Conservation (phyloP, 2,888 invertebrate species). For the Notodromas monacha region DNA sequence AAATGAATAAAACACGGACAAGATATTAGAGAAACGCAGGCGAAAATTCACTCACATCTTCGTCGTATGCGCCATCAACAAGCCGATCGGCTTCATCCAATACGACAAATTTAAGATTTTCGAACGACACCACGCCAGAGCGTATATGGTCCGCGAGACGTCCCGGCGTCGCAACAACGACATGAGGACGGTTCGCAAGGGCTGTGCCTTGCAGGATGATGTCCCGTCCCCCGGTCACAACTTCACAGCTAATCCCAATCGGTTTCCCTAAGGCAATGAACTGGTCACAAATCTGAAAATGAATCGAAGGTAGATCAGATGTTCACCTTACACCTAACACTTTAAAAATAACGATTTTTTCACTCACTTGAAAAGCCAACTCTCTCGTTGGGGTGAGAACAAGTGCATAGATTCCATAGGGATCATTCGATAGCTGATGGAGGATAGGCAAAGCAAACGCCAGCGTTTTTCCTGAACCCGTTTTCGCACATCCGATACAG, state of each 20-base stretch:
- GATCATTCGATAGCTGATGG: slow-evolving; percentile 65
- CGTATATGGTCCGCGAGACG: slow-evolving; percentile 12
- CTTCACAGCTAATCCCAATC: slow-evolving; percentile 42
- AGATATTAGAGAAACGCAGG: no score
- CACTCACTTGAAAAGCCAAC: slow-evolving; percentile 38
- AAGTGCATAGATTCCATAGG: slow-evolving; percentile 77
- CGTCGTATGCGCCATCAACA: slow-evolving; percentile 35
- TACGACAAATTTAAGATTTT: slow-evolving; percentile 48
- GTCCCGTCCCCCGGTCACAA: slow-evolving; percentile 81
- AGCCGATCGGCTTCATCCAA: slow-evolving; percentile 86
- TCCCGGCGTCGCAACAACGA: slow-evolving; percentile 87
- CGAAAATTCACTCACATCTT: slow-evolving; percentile 24
- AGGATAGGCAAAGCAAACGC: slow-evolving; percentile 83
- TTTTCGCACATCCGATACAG: slow-evolving; percentile 84
- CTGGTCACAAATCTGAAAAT: slow-evolving; percentile 57
- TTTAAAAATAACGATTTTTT: background rate
- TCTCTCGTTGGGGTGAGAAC: slow-evolving; percentile 81
- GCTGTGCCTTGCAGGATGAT: slow-evolving; percentile 60
- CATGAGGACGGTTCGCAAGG: slow-evolving; percentile 50
- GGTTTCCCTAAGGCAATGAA: slow-evolving; percentile 67
- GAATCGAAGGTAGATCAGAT: slow-evolving; percentile 10
- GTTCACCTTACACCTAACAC: background rate
- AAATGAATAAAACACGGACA: no score
- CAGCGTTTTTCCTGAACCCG: slow-evolving; percentile 90
- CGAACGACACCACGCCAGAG: slow-evolving; percentile 34